phyloP scores from a whole-genome alignment of 1,140 invertebrate species.

The Zaprionus kolodkinae region DNA sequence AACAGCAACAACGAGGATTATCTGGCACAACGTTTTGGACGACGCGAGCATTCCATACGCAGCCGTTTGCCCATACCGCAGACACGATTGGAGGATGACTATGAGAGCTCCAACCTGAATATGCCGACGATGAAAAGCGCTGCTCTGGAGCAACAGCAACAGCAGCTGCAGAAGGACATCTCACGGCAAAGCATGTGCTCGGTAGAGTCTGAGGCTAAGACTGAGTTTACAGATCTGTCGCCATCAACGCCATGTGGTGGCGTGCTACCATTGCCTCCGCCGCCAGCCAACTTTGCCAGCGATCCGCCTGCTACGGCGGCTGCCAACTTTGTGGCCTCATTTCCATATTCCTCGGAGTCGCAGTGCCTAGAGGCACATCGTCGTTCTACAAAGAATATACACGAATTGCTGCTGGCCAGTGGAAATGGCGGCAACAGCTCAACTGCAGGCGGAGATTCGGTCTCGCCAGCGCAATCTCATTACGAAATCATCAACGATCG shows the following conservation, averaged over 20 bases:
- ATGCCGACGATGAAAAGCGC: constrained; percentile 59
- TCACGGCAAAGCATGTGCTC: constrained; percentile 85
- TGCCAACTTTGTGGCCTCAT: constrained; percentile 76
- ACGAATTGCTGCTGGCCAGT: constrained; percentile 83
- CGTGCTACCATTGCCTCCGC: constrained; percentile 51
- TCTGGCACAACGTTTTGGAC: constrained; percentile 85
- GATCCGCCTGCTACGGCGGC: constrained; percentile 55
- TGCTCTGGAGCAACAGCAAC: constrained; percentile 65
- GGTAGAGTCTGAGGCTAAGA: constrained; percentile 82
- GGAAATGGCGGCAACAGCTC: constrained; percentile 22
- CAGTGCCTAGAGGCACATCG: constrained; percentile 82
- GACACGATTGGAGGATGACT: constrained; percentile 78
- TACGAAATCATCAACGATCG: constrained; percentile 71
- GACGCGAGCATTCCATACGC: constrained; percentile 86
- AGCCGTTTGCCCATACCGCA: constrained; percentile 86
- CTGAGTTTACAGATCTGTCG: constrained; percentile 83
- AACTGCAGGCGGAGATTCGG: constrained; percentile 9
- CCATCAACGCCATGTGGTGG: constrained; percentile 78
- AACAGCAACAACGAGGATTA: constrained; percentile 85
- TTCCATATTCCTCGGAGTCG: constrained; percentile 80
- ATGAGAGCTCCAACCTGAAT: constrained; percentile 73
- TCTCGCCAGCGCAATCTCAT: constrained; percentile 35
- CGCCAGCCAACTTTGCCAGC: constrained; percentile 66
- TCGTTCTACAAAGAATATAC: constrained; percentile 81
- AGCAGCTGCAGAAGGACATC: constrained; percentile 85